Percentiles rank a stretch among this genome's conserved stretches.
Conservation (phyloP, 2,113 vertebrate species). For the Porphyrio hochstetteri region DNA sequence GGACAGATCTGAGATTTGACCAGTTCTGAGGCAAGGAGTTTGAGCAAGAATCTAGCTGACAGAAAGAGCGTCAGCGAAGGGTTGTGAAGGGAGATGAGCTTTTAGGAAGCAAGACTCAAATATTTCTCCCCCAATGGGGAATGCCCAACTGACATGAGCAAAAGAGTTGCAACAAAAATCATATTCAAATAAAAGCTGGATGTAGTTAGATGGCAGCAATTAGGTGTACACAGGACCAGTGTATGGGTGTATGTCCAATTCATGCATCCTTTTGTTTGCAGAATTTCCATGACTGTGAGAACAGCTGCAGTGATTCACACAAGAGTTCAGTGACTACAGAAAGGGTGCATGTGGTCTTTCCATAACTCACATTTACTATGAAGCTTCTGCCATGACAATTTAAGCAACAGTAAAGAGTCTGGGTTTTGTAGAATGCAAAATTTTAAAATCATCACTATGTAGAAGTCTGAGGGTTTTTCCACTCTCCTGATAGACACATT, state of each 20-base stretch:
- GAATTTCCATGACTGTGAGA: background rate
- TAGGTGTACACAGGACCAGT: background rate
- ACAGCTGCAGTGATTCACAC: background rate
- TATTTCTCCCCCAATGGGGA: background rate
- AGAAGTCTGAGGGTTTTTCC: background rate
- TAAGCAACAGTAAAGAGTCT: background rate
- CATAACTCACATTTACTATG: background rate
- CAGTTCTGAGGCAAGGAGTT: background rate
- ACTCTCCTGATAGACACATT: background rate
- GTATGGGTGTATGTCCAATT: background rate
- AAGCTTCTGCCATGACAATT: background rate
- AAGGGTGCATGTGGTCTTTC: background rate
- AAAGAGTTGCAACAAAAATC: background rate
- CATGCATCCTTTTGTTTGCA: rapidly evolving
- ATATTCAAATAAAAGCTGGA: background rate
- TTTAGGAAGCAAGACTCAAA: background rate
- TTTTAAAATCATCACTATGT: background rate
- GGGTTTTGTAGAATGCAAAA: background rate
- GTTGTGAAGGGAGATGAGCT: background rate
- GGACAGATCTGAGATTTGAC: background rate
- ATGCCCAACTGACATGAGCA: background rate
- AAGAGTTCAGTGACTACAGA: background rate
- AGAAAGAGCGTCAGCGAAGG: background rate
- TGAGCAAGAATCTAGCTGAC: background rate
- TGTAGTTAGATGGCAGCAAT: background rate